phyloP scores from a whole-genome alignment of 2,113 vertebrate genomes.

The Merops nubicus region DNA sequence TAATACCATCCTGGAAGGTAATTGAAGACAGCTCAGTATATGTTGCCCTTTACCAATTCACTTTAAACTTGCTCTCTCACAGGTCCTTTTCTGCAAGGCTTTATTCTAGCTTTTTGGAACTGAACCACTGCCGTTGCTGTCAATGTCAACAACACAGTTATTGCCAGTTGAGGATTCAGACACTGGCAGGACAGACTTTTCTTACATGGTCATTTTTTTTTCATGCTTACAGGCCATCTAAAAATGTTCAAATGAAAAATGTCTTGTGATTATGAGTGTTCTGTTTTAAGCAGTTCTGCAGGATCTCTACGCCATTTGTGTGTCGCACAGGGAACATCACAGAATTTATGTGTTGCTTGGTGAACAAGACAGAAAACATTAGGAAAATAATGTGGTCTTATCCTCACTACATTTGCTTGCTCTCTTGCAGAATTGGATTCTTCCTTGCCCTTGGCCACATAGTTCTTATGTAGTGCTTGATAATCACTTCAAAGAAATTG shows the following conservation, averaged over 20 bases:
- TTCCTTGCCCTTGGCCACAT: background rate
- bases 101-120: background rate
- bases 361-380: background rate
- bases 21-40: background rate
- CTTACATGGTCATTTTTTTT: background rate
- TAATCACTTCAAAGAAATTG: background rate
- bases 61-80: background rate
- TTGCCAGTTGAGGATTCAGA: background rate
- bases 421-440: background rate
- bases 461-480: background rate
- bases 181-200: background rate
- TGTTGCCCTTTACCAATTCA: background rate
- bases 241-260: background rate
- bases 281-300: background rate
- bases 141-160: background rate
- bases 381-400: background rate
- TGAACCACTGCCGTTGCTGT: background rate
- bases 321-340: background rate
- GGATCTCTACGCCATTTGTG: background rate
- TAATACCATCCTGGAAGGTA: background rate
- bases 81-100: background rate
- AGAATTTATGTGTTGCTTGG: background rate
- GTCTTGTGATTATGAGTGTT: background rate
- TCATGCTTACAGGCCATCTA: background rate
- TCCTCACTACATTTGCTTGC: background rate